Evolutionary conservation across 2,888 invertebrate genomes (phyloP).

Genomic region (Alsophila aescularia): DNA sequence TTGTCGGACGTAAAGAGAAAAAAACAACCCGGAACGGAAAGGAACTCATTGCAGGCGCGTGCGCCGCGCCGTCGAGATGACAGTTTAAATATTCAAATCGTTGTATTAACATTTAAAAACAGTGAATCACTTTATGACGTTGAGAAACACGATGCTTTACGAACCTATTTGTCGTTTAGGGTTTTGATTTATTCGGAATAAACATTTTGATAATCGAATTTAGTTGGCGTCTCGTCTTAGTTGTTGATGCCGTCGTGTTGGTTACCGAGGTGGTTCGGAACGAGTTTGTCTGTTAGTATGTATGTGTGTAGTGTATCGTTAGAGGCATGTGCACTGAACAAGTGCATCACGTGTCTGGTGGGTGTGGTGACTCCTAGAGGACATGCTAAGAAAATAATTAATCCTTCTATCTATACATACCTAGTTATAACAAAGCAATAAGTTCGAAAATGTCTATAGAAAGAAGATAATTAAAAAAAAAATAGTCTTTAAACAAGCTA

Average conservation of each 20-base stretch:
- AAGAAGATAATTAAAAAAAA: no score
- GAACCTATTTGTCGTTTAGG: conserved; percentile 45
- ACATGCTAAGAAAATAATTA: no score
- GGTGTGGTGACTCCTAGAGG: no score
- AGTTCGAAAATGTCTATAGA: no score
- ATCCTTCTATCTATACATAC: no score
- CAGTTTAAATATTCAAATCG: conserved; percentile 54
- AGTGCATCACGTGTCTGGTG: no score
- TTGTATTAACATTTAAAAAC: conserved; percentile 55
- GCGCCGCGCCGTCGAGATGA: conserved; percentile 48
- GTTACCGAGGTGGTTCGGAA: not conserved
- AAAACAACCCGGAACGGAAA: conserved; percentile 65
- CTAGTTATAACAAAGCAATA: no score
- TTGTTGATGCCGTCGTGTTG: not conserved
- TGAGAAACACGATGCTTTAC: conserved; percentile 45
- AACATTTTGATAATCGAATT: conserved; percentile 44
- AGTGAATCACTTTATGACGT: conserved; percentile 57
- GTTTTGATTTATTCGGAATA: conserved; percentile 48
- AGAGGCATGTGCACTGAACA: no score
- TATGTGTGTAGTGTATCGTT: not conserved
- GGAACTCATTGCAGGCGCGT: conserved; percentile 48
- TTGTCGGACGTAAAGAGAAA: conserved; percentile 51
- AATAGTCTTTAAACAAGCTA: no score
- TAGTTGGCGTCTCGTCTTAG: conserved; percentile 39
- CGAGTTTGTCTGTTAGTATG: no score